Evolutionary conservation across 2,888 invertebrate species (phyloP).

Genomic region (Eristalis tenax): DNA sequence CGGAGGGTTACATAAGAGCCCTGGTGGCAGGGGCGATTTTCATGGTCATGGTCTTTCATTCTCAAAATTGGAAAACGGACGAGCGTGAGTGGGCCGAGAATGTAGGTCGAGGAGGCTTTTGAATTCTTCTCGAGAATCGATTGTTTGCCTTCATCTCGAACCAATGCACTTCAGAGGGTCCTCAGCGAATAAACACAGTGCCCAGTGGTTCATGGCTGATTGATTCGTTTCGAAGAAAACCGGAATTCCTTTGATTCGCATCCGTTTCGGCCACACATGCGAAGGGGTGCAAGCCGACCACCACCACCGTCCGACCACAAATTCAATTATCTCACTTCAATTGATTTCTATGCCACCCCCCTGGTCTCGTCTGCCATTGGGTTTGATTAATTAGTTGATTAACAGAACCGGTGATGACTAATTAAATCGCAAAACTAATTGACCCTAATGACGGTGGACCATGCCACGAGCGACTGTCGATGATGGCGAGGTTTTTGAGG

Average conservation of each 20-base stretch:
- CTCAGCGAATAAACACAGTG: constrained; percentile 8
- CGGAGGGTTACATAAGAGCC: constrained; percentile 26
- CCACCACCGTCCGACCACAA: neutral
- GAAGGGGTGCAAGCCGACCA: neutral
- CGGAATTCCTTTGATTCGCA: constrained; percentile 13
- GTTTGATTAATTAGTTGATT: constrained; percentile 41
- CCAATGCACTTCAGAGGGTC: constrained; percentile 22
- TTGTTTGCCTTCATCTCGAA: constrained; percentile 31
- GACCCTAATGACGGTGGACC: neutral
- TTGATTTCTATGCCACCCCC: constrained; percentile 9
- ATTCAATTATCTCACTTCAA: constrained; percentile 28
- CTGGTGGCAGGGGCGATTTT: constrained; percentile 2
- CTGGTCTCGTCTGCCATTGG: neutral
- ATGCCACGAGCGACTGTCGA: neutral
- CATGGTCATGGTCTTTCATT: constrained; percentile 23
- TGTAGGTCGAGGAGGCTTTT: constrained; percentile 32
- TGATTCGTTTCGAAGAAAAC: neutral
- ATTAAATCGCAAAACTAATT: constrained; percentile 42
- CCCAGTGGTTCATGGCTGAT: neutral
- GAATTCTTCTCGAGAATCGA: constrained; percentile 36
- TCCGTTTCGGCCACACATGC: neutral
- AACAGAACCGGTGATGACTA: constrained; percentile 16
- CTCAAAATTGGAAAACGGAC: neutral
- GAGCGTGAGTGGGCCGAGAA: constrained; percentile 1
- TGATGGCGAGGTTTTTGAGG: neutral